Evolutionary conservation across 1,140 invertebrate genomes (phyloP), one percentile per base, ranked within the genome.

Genomic region (Anastrepha obliqua): DNA sequence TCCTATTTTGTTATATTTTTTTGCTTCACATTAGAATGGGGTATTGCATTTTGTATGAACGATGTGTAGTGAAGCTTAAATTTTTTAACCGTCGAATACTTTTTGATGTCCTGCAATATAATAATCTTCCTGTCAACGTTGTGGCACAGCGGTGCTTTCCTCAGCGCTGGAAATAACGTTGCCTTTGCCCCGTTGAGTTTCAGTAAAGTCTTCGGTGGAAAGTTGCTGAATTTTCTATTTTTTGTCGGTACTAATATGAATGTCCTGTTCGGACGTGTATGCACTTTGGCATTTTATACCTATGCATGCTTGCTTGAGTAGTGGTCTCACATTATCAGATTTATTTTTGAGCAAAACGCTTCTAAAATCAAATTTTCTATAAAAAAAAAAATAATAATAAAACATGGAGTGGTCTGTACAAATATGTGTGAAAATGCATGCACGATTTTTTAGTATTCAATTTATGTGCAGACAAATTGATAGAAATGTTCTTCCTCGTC

Each of bases 361-460:
- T 92, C 91, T 91, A 89, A 90, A 92, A 92, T 92, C 91, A 92
- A 92, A 92, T 92, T 92, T 92, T 90, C 91, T 90, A 90, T 7
- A 86, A 86, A 62, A 17, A 81, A 55, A 81, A 55, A 17, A 9
- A 81, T 20, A 58, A 17, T 17, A 74, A 74, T 51, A 62, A 60
- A 78, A 86, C 42, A 44, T 62, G 29, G 29, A 29, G 29, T 29
- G 29, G 29, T 29, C 58, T 44, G 20, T 3, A 60, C n/a, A 44
- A 15, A 62, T 29, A 29, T 29, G 29, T 29, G 29, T 29, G 29
- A 29, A 29, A 29, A 29, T 65, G 59, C 59, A 86, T 65, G 15
- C 74, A 44, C 47, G 15, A 29, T 81, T 81, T 81, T 81, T 62
- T 44, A 44, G 62, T 60, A 62, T 65, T 7, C 85, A 86, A 62